Conservation (phyloP, 2,797 vertebrate species). For the Knipowitschia caucasica region DNA sequence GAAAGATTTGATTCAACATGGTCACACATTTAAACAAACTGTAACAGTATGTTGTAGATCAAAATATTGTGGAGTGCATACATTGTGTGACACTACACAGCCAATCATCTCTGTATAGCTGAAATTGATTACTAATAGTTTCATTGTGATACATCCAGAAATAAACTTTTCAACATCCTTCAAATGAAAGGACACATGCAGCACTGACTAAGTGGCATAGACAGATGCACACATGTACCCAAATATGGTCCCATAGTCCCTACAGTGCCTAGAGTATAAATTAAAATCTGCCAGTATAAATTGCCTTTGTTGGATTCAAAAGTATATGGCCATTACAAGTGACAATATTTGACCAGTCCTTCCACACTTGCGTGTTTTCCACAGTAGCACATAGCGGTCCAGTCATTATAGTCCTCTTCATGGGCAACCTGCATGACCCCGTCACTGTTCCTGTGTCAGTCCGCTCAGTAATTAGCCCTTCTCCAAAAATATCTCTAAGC, state of each 20-base stretch:
- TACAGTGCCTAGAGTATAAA: slow-evolving; percentile 35
- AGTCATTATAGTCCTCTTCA: slow-evolving; percentile 18
- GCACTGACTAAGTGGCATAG: slow-evolving; percentile 19
- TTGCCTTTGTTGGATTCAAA: slow-evolving; percentile 36
- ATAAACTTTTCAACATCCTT: slow-evolving; percentile 29
- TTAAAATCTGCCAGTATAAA: slow-evolving; percentile 42
- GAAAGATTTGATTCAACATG: neutral
- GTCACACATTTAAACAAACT: slow-evolving; percentile 11
- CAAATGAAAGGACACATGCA: slow-evolving; percentile 24
- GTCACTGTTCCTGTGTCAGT: slow-evolving; percentile 32
- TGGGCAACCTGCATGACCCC: slow-evolving; percentile 36
- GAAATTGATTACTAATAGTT: neutral
- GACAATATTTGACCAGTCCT: slow-evolving; percentile 29
- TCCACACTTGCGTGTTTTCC: slow-evolving; percentile 20
- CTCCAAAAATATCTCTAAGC: slow-evolving; percentile 39
- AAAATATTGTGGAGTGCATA: too few species aligned
- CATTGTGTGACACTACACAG: neutral
- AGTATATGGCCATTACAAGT: slow-evolving; percentile 33
- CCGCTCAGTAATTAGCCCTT: slow-evolving; percentile 53
- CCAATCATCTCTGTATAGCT: neutral
- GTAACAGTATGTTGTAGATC: neutral
- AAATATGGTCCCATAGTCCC: slow-evolving; percentile 22
- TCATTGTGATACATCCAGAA: slow-evolving; percentile 4
- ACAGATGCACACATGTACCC: slow-evolving; percentile 14
- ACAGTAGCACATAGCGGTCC: slow-evolving; percentile 24